Percentiles rank a stretch among this genome's conserved stretches.
Conservation (phyloP, 2,797 vertebrate genomes). For the Menidia menidia region DNA sequence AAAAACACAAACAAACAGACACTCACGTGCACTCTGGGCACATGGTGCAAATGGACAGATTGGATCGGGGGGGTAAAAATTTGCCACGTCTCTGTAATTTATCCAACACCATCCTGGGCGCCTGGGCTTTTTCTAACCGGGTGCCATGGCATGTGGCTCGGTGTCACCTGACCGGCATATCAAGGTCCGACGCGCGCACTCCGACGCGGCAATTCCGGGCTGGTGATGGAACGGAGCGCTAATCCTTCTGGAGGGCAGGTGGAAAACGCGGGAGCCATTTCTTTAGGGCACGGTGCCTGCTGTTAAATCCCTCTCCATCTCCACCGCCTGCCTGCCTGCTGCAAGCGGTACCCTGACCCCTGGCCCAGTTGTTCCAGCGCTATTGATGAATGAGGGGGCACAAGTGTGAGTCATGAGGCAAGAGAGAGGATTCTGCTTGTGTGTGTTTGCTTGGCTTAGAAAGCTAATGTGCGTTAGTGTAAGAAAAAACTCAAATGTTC, state of each 20-base stretch:
- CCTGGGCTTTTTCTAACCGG: slow-evolving; percentile 29
- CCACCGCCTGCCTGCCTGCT: slow-evolving; percentile 54
- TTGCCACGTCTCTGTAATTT: slow-evolving; percentile 39
- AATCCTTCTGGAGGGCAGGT: slow-evolving; percentile 62
- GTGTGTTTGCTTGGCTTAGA: slow-evolving; percentile 15
- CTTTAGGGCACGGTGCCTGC: slow-evolving; percentile 63
- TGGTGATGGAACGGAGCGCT: slow-evolving; percentile 59
- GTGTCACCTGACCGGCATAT: slow-evolving; percentile 61
- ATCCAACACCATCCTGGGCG: slow-evolving; percentile 30
- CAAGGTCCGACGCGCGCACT: slow-evolving; percentile 49
- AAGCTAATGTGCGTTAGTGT: slow-evolving; percentile 18
- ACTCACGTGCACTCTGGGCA: slow-evolving; percentile 10
- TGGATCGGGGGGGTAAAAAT: slow-evolving; percentile 34
- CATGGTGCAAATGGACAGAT: slow-evolving; percentile 26
- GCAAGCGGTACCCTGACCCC: slow-evolving; percentile 63
- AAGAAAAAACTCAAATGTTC: background rate
- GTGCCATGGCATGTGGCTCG: slow-evolving; percentile 49
- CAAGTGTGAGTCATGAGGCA: slow-evolving; percentile 52
- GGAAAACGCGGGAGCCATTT: slow-evolving; percentile 41
- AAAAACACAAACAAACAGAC: slow-evolving; percentile 20
- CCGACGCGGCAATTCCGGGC: slow-evolving; percentile 28
- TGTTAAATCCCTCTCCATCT: slow-evolving; percentile 64
- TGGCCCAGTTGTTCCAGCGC: slow-evolving; percentile 63
- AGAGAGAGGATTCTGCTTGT: slow-evolving; percentile 31
- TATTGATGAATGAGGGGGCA: slow-evolving; percentile 76